A percentile compares a stretch with the other conserved stretches of the same genome.
These are phyloP conservation scores for Diaphora mendica DNA, from an alignment of 2,888 invertebrate genomes.

Conservation along the genomic window DNA sequence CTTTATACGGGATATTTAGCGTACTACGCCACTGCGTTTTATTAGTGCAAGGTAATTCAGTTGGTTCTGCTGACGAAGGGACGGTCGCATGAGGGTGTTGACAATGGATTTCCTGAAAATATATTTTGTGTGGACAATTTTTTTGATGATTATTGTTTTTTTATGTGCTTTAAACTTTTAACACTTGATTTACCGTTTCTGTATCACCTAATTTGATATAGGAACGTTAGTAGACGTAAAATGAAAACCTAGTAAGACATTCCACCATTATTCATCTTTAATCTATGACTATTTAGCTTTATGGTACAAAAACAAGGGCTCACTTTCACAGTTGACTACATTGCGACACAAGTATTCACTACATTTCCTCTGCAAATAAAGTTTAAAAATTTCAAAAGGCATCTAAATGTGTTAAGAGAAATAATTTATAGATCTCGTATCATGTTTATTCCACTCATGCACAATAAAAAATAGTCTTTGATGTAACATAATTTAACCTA, in stretches of 20 bases:
- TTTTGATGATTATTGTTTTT: neutral
- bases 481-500: neutral
- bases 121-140: neutral
- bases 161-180: neutral
- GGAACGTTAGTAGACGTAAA: neutral
- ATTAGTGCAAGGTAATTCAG: constrained; percentile 58
- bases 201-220: neutral
- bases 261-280: neutral
- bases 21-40: constrained; percentile 66
- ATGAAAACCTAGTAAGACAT: neutral
- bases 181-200: neutral
- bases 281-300: neutral
- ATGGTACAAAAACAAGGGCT: neutral
- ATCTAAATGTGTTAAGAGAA: neutral
- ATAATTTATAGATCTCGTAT: neutral
- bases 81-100: neutral
- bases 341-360: neutral
- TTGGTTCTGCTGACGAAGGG: constrained; percentile 14
- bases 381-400: neutral
- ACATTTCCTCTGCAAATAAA: neutral
- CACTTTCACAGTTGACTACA: neutral
- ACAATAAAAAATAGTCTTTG: neutral
- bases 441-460: neutral
- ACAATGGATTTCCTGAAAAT: neutral
- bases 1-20: constrained; percentile 70